These are phyloP conservation scores for Scophthalmus maximus DNA, from an alignment of 2,113 vertebrate genomes.

Conservation along the genomic window DNA sequence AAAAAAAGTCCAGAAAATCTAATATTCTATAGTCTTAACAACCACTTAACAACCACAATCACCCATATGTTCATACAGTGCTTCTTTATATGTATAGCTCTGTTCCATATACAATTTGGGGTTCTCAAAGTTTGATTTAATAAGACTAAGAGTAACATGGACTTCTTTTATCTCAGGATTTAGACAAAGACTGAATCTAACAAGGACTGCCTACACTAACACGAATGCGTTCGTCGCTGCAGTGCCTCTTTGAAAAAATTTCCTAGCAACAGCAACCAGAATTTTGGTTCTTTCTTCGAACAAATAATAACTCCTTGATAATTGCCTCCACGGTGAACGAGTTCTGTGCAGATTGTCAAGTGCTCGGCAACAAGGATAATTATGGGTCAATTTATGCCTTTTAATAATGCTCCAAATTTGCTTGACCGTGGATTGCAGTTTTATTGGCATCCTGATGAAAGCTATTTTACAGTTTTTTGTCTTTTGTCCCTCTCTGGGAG, in stretches of 20 bases:
- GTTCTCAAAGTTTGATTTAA: neutral
- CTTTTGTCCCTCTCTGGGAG: neutral
- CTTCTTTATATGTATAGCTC: no score
- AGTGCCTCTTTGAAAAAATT: constrained; percentile 5
- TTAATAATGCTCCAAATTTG: constrained; percentile 57
- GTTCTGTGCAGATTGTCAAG: constrained; percentile 49
- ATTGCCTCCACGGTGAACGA: constrained; percentile 43
- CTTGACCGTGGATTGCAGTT: constrained; percentile 28
- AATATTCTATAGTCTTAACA: no score
- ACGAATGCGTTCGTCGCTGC: neutral
- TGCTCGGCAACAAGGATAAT: constrained; percentile 56
- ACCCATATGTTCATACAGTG: no score
- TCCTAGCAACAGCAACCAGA: constrained; percentile 45
- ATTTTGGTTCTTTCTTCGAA: constrained; percentile 24
- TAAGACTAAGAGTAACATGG: neutral
- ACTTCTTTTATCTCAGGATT: neutral
- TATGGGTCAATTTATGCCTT: constrained; percentile 64
- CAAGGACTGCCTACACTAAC: neutral
- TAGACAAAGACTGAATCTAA: neutral
- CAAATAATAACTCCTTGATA: constrained; percentile 46
- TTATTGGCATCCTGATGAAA: constrained; percentile 47
- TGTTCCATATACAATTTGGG: no score
- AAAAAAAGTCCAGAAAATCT: no score
- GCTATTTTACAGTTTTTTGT: constrained; percentile 5
- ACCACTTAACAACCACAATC: no score